phyloP scores from a whole-genome alignment of 2,888 invertebrate genomes.

The Aphidoletes aphidimyza region DNA sequence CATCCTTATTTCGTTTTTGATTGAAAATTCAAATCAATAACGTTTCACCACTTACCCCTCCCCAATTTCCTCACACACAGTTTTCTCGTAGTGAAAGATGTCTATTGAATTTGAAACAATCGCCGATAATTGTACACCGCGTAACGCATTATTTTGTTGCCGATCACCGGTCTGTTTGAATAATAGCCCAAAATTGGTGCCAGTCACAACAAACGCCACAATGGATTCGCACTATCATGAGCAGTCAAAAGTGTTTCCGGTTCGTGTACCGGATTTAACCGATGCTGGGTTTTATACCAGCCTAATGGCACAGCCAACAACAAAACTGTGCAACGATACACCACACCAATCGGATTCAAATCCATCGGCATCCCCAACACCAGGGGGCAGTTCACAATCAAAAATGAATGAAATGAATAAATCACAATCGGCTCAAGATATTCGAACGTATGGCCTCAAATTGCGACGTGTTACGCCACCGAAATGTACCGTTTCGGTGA shows the following conservation, averaged over 20 bases:
- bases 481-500: slow-evolving; percentile 62
- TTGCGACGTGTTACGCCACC: slow-evolving; percentile 64
- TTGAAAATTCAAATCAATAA: too few species aligned
- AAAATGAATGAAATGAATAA: slow-evolving; percentile 29
- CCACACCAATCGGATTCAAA: slow-evolving; percentile 56
- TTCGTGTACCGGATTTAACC: slow-evolving; percentile 62
- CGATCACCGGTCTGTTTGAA: slow-evolving; percentile 60
- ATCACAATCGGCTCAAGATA: slow-evolving; percentile 25
- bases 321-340: slow-evolving; percentile 55
- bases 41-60: too few species aligned
- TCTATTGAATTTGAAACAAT: slow-evolving; percentile 53
- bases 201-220: slow-evolving; percentile 58
- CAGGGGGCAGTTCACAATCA: too few species aligned
- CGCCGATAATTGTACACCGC: slow-evolving; percentile 67
- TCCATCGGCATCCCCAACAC: neutral
- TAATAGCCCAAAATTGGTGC: slow-evolving; percentile 59
- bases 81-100: slow-evolving; percentile 35
- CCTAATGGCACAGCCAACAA: slow-evolving; percentile 55
- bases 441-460: slow-evolving; percentile 62
- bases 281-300: slow-evolving; percentile 60
- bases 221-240: slow-evolving; percentile 7
- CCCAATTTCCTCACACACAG: neutral
- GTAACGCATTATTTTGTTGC: slow-evolving; percentile 63
- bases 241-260: slow-evolving; percentile 57
- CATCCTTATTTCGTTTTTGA: too few species aligned